Percentiles rank a stretch among this genome's conserved stretches.
These are phyloP conservation scores for Halichoerus grypus DNA, from an alignment of 2,113 vertebrate species.

Conservation along the genomic window DNA sequence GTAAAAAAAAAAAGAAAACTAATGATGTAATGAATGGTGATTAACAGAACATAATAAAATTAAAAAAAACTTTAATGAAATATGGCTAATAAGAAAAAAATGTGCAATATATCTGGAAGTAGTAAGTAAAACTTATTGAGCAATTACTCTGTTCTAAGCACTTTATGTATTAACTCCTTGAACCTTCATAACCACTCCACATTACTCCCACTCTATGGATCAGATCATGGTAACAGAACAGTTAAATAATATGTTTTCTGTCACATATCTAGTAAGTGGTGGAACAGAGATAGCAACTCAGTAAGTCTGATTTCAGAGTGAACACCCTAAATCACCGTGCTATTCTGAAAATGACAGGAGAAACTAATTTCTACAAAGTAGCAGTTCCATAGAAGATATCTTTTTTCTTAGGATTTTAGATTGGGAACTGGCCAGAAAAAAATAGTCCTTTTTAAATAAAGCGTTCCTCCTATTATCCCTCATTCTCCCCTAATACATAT, in stretches of 20 bases:
- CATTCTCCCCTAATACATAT: not conserved
- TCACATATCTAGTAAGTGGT: not conserved
- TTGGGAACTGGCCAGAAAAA: not conserved
- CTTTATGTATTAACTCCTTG: not conserved
- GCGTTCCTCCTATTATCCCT: not conserved
- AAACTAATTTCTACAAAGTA: not conserved
- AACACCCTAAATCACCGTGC: not conserved
- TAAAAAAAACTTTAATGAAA: too few species aligned
- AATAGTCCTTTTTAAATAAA: not conserved
- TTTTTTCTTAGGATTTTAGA: slow-evolving; percentile 29
- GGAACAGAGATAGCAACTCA: not conserved
- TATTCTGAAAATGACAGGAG: not conserved
- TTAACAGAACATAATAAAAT: too few species aligned
- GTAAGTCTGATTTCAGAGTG: not conserved
- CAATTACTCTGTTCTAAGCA: not conserved
- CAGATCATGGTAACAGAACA: not conserved
- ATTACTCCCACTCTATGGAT: not conserved
- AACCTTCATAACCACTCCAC: not conserved
- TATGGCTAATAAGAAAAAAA: not conserved
- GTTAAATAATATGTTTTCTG: not conserved
- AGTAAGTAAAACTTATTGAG: not conserved
- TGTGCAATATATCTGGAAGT: not conserved
- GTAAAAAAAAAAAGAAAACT: too few species aligned
- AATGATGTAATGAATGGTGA: too few species aligned
- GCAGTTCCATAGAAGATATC: not conserved